Conservation (phyloP, 2,888 invertebrate genomes). For the Drosophila neonasuta region DNA sequence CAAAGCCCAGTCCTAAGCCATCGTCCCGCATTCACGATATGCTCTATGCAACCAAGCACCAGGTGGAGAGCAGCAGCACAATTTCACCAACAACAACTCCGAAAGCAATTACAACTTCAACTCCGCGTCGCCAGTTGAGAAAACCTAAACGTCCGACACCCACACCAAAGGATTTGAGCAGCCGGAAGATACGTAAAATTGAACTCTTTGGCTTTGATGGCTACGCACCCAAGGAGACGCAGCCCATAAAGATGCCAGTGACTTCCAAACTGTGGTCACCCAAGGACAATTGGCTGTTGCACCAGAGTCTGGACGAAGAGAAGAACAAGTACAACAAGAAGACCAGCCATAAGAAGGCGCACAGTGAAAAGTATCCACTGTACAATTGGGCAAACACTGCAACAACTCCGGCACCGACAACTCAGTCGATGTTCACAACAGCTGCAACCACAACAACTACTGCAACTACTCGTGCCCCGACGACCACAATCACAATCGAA, state of each 20-base stretch:
- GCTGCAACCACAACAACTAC: constrained; percentile 19
- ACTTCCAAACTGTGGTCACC: constrained; percentile 21
- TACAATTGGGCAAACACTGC: constrained; percentile 2
- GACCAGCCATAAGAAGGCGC: constrained; percentile 27
- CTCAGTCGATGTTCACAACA: constrained; percentile 11
- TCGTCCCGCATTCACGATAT: constrained; percentile 29
- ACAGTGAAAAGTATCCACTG: constrained; percentile 19
- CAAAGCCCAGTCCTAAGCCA: constrained; percentile 16
- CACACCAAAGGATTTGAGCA: constrained; percentile 45
- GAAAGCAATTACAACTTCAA: background rate
- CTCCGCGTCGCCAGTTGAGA: constrained; percentile 1
- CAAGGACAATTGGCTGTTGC: constrained; percentile 47
- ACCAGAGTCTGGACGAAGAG: constrained; percentile 11
- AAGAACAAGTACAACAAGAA: constrained; percentile 36
- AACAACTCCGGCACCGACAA: background rate
- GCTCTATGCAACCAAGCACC: constrained; percentile 22
- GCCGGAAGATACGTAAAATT: constrained; percentile 61
- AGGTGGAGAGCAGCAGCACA: background rate
- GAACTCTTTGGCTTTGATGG: constrained; percentile 12
- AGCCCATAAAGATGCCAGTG: constrained; percentile 2
- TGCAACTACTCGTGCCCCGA: background rate
- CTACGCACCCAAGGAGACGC: background rate
- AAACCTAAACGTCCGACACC: constrained; percentile 26
- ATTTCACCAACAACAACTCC: background rate
- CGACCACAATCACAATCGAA: background rate